A percentile compares a stretch with the other conserved stretches of the same genome.
These are phyloP conservation scores for Ctenopoma multispine DNA, from an alignment of 2,797 vertebrate species.

Conservation along the genomic window DNA sequence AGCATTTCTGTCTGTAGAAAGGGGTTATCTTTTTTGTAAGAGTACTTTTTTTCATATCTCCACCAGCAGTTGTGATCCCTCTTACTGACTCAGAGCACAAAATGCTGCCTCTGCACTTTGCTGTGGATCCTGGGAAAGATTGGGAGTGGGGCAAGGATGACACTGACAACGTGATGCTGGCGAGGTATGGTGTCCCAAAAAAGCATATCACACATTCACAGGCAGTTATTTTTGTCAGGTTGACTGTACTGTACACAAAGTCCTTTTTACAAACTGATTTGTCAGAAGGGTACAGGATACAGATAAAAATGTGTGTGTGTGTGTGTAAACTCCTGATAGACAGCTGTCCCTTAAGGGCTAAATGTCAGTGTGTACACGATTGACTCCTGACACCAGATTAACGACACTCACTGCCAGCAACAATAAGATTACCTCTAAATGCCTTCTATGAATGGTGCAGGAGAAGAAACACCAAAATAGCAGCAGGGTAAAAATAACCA, in stretches of 20 bases:
- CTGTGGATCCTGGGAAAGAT: constrained; percentile 94
- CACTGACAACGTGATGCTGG: constrained; percentile 91
- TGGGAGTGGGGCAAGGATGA: constrained; percentile 98
- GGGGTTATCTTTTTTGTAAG: constrained; percentile 2
- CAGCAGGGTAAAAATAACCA: constrained; percentile 42
- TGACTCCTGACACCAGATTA: constrained; percentile 75
- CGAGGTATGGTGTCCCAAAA: constrained; percentile 82
- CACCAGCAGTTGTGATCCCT: constrained; percentile 92
- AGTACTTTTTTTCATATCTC: constrained; percentile 7
- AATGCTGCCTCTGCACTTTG: constrained; percentile 95
- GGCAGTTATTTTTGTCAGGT: background rate
- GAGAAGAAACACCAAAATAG: constrained; percentile 60
- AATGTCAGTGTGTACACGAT: constrained; percentile 51
- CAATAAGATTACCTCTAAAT: constrained; percentile 76
- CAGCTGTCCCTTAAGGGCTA: constrained; percentile 15
- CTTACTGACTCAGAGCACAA: constrained; percentile 96
- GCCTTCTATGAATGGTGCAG: constrained; percentile 69
- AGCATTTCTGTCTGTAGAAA: constrained; percentile 10
- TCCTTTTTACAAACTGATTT: background rate
- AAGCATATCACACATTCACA: background rate
- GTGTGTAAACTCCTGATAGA: background rate
- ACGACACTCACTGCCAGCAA: constrained; percentile 51
- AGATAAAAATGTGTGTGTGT: background rate
- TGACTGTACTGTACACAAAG: background rate
- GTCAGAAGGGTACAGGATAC: background rate